Evolutionary conservation across 1,140 invertebrate genomes (phyloP).

Genomic region (Drosophila obscura): DNA sequence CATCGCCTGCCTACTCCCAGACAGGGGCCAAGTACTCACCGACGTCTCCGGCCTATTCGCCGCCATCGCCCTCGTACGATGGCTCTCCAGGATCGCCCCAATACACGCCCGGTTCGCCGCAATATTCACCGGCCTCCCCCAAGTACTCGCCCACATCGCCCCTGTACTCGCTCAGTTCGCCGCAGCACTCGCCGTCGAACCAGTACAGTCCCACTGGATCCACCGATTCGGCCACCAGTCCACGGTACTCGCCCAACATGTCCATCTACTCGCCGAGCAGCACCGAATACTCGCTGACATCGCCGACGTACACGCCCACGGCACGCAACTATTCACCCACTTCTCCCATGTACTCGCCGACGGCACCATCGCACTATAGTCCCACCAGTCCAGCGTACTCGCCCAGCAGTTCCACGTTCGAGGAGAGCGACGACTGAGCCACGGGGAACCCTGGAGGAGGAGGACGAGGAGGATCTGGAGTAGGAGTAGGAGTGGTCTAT

Average conservation of each 20-base stretch:
- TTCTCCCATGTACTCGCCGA: constrained; percentile 92
- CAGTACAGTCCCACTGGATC: constrained; percentile 87
- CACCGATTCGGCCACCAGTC: constrained; percentile 88
- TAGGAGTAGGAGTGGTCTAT: not conserved
- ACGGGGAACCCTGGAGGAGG: not conserved
- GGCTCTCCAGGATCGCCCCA: constrained; percentile 87
- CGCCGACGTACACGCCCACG: constrained; percentile 85
- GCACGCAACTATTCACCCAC: constrained; percentile 89
- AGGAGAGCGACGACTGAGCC: constrained; percentile 75
- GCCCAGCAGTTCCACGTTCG: constrained; percentile 84
- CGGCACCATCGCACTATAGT: constrained; percentile 90
- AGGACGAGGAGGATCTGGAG: no score
- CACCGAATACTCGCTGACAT: constrained; percentile 94
- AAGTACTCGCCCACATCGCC: constrained; percentile 94
- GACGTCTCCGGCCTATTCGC: constrained; percentile 90
- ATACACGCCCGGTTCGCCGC: constrained; percentile 88
- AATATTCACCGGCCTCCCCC: constrained; percentile 91
- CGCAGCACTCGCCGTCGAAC: constrained; percentile 84
- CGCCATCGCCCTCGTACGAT: constrained; percentile 90
- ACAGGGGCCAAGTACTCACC: constrained; percentile 92
- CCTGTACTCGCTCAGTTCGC: constrained; percentile 88
- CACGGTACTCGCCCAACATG: constrained; percentile 84
- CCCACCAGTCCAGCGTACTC: constrained; percentile 92
- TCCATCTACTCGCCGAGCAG: constrained; percentile 88
- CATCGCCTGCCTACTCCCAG: constrained; percentile 91